Base-by-base conservation (phyloP, 2,888 invertebrate genomes). In the Dolichopus griseipennis region DNA sequence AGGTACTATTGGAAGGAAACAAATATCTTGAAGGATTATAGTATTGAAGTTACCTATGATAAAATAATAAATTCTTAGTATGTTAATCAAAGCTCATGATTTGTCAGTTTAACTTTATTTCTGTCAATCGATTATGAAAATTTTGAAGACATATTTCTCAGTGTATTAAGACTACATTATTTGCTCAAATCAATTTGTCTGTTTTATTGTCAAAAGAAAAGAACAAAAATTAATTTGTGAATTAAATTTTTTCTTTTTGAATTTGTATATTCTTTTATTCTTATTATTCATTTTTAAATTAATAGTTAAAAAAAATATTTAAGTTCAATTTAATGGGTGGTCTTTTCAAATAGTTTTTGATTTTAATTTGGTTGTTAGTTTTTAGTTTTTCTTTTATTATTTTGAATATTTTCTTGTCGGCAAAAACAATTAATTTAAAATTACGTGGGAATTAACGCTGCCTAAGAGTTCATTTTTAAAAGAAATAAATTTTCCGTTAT, bases 321-420 rank as follows among this genome's bases (percentile, higher is more conserved):
- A 4, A 7, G 15, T 52, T 18, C 52, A 52, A 18, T 52, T 52
- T 52, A 3, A 52, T 52, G 52, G 52, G 52, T 52, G 52, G 52
- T 52, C 52, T 52, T 43, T 43, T 43, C 4, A 52, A 52, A 52
- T 52, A 52, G 52, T 15, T 52, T 52, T 52, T 18, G 15, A 52
- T 52, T 52, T 15, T 52, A 10, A 37, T 37, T 37, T 37, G 5
- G 37, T 37, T 37, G 27, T 27, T 27, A 27, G 27, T 27, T 27
- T 27, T 27, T 27, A 5, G 3, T 41, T 41, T 12, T 2, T 7
- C 8, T 41, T 7, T 41, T 1, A 15, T 41, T 41, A 41, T 41
- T 52, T 52, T 52, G 52, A 52, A 52, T 52, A 52, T n/a, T 18
- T 52, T 52, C 52, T 52, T 52, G 52, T 52, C 52, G 52, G 52